phyloP scores from a whole-genome alignment of 2,797 vertebrate genomes.

The Acipenser transmontanus region DNA sequence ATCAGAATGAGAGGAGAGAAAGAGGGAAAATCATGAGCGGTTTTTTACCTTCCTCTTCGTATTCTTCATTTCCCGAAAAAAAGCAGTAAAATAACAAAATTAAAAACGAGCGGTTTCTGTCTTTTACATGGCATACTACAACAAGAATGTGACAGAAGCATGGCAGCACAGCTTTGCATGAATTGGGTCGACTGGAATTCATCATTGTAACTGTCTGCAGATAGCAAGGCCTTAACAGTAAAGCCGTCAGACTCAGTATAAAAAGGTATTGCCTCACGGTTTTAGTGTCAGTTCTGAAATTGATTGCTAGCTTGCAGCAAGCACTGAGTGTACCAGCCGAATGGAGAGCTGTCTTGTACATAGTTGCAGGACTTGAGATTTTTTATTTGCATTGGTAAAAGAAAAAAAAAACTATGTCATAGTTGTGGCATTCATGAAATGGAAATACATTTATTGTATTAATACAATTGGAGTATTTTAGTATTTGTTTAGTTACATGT shows the following conservation, averaged over 20 bases:
- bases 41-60: slow-evolving; percentile 84
- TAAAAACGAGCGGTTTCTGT: slow-evolving; percentile 24
- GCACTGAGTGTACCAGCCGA: slow-evolving; percentile 25
- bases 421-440: neutral
- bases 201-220: slow-evolving; percentile 5
- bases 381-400: slow-evolving; percentile 8
- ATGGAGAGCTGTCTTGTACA: slow-evolving; percentile 38
- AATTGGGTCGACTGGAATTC: slow-evolving; percentile 9
- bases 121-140: slow-evolving; percentile 1
- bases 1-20: slow-evolving; percentile 17
- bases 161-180: slow-evolving; percentile 11
- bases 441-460: no score
- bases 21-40: slow-evolving; percentile 21
- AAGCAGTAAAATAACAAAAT: slow-evolving; percentile 43
- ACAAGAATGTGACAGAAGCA: slow-evolving; percentile 8
- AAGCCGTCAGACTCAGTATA: neutral
- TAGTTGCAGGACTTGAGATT: slow-evolving; percentile 33
- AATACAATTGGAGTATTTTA: no score
- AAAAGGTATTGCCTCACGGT: neutral
- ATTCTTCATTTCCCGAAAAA: slow-evolving; percentile 64
- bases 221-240: neutral
- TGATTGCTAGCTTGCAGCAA: slow-evolving; percentile 24
- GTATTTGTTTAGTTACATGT: no score
- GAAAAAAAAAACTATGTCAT: slow-evolving; percentile 25
- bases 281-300: neutral